Base-by-base conservation (phyloP, 2,888 invertebrate species). In the Dasypogon diadema region DNA sequence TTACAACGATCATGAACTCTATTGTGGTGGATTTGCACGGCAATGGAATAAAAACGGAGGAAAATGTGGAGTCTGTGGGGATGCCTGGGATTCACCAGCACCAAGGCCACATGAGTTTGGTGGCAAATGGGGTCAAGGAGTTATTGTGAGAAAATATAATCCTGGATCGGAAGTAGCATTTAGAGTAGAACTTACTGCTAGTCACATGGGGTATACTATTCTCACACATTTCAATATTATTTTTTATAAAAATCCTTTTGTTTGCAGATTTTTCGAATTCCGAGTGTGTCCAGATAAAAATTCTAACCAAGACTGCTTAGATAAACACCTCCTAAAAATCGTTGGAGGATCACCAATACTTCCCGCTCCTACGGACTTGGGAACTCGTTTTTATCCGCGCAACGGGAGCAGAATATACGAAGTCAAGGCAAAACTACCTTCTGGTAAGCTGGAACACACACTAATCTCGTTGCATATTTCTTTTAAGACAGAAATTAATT, bases 1-100 rank as follows among this genome's bases (percentile, higher is more conserved):
- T 85, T 96, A 95, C 87, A 95, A 96, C 84, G 96, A 96, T 85
- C 92, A 95, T 83, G 94, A 96, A 83, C 88, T 93, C 2, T 96
- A 92, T 86, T 96, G 96, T 84, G 96, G 96, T 0, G 96, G 96
- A 8, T 94, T 92, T 84, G 89, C 92, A n/a, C 88, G 93, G 68
- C 95, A 95, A 82, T 94, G 94, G 92, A 89, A 91, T 81, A 90
- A 87, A 76, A 96, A 96, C 82, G 90, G 88, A 2, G 96, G 96
- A 0, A 93, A 93, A 83, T 96, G 96, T 82, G 96, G 96, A 1
- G 90, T 94, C 56, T 95, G 95, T 81, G 95, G 95, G 0, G 95
- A 96, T 84, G 89, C 95, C 1, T 95, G 93, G 92, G 94, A 95
- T 81, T 81, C 89, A 70, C 86, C 89, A 79, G 79, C 82, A 82